These are phyloP conservation scores for Adela reaumurella DNA, from an alignment of 2,888 invertebrate genomes.

Conservation along the genomic window DNA sequence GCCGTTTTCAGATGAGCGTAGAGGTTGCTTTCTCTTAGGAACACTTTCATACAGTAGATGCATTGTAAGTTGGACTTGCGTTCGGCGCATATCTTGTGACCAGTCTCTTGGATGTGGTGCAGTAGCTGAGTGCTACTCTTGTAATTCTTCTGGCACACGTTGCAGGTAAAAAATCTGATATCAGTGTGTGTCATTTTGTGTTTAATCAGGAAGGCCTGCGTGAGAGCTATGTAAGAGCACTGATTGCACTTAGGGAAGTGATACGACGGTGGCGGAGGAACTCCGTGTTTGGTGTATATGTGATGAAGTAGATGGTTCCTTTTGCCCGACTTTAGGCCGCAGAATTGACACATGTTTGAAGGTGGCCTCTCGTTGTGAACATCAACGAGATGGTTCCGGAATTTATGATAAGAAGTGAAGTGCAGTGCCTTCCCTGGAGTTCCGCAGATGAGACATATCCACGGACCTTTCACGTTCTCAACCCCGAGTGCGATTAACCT, in stretches of 20 bases:
- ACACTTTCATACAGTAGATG: slow-evolving; percentile 72
- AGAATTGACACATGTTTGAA: slow-evolving; percentile 76
- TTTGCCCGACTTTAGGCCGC: slow-evolving; percentile 73
- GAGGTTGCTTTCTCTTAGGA: slow-evolving; percentile 64
- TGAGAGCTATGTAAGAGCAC: slow-evolving; percentile 74
- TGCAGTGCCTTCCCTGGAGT: slow-evolving; percentile 63
- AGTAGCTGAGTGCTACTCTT: slow-evolving; percentile 32
- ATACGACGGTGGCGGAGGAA: slow-evolving; percentile 66
- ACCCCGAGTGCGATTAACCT: slow-evolving; percentile 57
- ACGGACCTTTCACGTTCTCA: slow-evolving; percentile 68
- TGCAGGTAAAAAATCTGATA: slow-evolving; percentile 43
- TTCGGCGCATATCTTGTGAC: slow-evolving; percentile 44
- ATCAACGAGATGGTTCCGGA: slow-evolving; percentile 77
- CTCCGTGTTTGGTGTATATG: slow-evolving; percentile 73
- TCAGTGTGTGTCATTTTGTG: slow-evolving; percentile 66
- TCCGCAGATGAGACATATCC: slow-evolving; percentile 77
- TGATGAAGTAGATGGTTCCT: slow-evolving; percentile 75
- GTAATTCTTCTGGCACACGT: slow-evolving; percentile 56
- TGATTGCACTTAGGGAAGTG: slow-evolving; percentile 75
- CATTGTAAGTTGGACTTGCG: slow-evolving; percentile 55
- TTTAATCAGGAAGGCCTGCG: slow-evolving; percentile 63
- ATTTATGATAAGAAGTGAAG: slow-evolving; percentile 75
- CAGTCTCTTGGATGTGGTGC: slow-evolving; percentile 54
- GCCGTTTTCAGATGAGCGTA: slow-evolving; percentile 67
- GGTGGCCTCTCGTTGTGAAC: slow-evolving; percentile 77